Percentiles rank a stretch among this genome's conserved stretches.
Conservation (phyloP, 2,797 vertebrate species). For the Meda fulgida region DNA sequence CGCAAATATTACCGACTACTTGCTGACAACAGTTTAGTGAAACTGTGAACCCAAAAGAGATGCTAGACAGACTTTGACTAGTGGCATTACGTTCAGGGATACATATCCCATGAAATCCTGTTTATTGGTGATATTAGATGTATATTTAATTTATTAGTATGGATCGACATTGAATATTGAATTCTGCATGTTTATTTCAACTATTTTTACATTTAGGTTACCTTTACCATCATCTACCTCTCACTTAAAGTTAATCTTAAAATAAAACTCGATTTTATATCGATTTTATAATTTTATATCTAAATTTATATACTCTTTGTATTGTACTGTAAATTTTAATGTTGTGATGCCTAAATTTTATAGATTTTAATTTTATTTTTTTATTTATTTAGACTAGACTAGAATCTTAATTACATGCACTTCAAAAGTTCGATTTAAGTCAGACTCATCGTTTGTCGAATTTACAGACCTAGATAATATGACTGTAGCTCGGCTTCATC, state of each 20-base stretch:
- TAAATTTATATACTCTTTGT: background rate
- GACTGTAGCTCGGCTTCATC: background rate
- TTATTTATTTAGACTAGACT: background rate
- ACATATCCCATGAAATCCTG: background rate
- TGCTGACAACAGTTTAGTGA: slow-evolving; percentile 16
- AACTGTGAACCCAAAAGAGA: background rate
- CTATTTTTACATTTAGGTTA: background rate
- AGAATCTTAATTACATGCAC: background rate
- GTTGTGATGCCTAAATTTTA: background rate
- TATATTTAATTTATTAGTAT: background rate
- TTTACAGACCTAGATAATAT: background rate
- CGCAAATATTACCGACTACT: background rate
- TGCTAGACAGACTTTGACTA: background rate
- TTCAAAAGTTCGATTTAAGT: background rate
- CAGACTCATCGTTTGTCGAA: background rate
- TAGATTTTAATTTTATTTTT: background rate
- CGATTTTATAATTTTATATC: no score
- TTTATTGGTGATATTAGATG: background rate
- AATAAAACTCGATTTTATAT: no score
- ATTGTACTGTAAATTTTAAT: background rate
- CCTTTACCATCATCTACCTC: background rate
- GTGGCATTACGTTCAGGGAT: background rate
- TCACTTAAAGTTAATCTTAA: background rate
- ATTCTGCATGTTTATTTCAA: background rate
- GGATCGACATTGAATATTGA: background rate